Evolutionary conservation across 2,797 vertebrate genomes (phyloP).

Genomic region (Anguilla anguilla): DNA sequence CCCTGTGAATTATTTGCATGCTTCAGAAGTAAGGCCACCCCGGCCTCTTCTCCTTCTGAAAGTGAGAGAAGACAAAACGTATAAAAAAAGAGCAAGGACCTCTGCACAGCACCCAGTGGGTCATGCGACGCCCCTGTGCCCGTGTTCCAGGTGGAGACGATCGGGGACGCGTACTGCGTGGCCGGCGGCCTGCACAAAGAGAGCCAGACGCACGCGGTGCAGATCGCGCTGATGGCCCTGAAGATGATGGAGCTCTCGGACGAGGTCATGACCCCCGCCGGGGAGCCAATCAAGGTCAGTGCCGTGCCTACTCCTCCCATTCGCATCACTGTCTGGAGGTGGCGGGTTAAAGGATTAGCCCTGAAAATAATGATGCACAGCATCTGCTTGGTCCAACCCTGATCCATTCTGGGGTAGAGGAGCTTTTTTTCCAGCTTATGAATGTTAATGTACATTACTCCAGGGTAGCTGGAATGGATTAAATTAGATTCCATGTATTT

Average conservation of each 20-base stretch:
- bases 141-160: slow-evolving; percentile 90
- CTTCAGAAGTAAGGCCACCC: not conserved
- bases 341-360: not conserved
- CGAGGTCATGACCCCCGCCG: slow-evolving; percentile 91
- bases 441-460: not conserved
- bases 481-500: not conserved
- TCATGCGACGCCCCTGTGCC: not conserved
- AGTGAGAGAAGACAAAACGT: not conserved
- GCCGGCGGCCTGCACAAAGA: slow-evolving; percentile 94
- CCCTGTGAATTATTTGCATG: not conserved
- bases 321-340: not conserved
- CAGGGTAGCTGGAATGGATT: not conserved
- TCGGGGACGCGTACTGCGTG: slow-evolving; percentile 97
- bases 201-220: slow-evolving; percentile 89
- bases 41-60: not conserved
- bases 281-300: slow-evolving; percentile 91
- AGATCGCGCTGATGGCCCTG: slow-evolving; percentile 93
- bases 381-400: not conserved
- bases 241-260: slow-evolving; percentile 98
- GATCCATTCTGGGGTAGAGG: too few species aligned
- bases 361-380: not conserved
- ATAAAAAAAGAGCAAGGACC: not conserved
- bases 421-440: too few species aligned
- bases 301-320: slow-evolving; percentile 19
- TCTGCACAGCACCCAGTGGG: not conserved